Base-by-base conservation (phyloP, 2,113 vertebrate genomes). In the Ctenomys sociabilis region DNA sequence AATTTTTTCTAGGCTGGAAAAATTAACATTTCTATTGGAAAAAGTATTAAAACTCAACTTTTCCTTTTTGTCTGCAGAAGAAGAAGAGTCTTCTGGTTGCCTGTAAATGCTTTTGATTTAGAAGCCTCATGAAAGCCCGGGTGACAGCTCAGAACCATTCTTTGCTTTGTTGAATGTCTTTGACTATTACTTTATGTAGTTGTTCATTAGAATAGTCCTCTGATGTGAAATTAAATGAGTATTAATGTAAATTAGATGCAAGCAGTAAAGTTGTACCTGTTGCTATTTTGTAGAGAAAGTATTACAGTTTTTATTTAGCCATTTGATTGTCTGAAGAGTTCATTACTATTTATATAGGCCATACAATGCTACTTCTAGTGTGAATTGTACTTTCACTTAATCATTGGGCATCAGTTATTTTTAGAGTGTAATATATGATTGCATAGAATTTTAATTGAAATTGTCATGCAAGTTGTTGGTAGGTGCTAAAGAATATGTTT, bases 1-100 rank as follows among this genome's bases (percentile, higher is more conserved):
- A 87, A 93, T 98, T 90, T 52, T 52, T 98, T 90, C 84, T 95
- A 94, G 95, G 87, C 94, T 98, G 98, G 95, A 95, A 96, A 95
- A 96, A 96, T 95, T 91, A 96, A 30, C 70, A 92, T 97, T 95
- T 95, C 30, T 93, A 84, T 73, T 77, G 73, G 95, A 97, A 84
- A 90, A 87, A 92, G 61, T 96, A 95, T 80, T 94, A 90, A 85
- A 75, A 85, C 73, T 85, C 90, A 97, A 63, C 97, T 98, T 97
- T 95, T 95, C 88, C 57, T 97, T 96, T 93, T 83, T n/a, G 73
- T 81, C 70, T 93, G 59, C 72, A 97, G 77, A 84, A 93, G 90
- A 96, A 89, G 95, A 97, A 30, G 91, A 95, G 88, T 92, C 97
- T 95, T 82, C 95, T 4, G 0, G 83, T 43, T 4, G 0, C 94